These are phyloP conservation scores for Danaus chrysippus DNA, from an alignment of 2,888 invertebrate species.

Conservation along the genomic window DNA sequence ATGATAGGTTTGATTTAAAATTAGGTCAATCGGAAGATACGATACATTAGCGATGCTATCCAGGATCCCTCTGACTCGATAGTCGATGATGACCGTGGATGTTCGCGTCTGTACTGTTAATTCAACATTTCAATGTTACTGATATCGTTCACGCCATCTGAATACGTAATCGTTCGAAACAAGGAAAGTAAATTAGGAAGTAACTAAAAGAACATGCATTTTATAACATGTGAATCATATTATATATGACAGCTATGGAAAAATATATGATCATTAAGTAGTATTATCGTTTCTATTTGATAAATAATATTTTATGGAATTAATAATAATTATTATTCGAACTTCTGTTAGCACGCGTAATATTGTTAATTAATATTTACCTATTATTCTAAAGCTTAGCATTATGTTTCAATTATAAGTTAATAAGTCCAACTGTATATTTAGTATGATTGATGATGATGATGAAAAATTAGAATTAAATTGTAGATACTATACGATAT, in stretches of 20 bases:
- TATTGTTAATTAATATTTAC: too few relatives aligned
- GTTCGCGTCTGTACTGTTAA: slow-evolving; percentile 56
- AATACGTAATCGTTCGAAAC: slow-evolving; percentile 35
- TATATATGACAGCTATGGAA: neutral
- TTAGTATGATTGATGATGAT: too few relatives aligned
- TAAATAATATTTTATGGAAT: too few relatives aligned
- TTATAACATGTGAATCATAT: neutral
- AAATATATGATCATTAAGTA: too few relatives aligned
- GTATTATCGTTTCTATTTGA: too few relatives aligned
- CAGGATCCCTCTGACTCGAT: slow-evolving; percentile 36
- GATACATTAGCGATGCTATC: slow-evolving; percentile 32
- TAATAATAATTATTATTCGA: too few relatives aligned
- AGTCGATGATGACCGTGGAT: slow-evolving; percentile 49
- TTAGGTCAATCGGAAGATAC: slow-evolving; percentile 15
- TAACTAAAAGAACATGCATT: neutral
- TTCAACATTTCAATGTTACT: slow-evolving; percentile 51
- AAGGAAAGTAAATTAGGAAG: slow-evolving; percentile 28
- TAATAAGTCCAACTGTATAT: too few relatives aligned
- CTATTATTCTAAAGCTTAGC: too few relatives aligned
- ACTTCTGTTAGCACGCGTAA: too few relatives aligned
- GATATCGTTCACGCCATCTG: slow-evolving; percentile 36
- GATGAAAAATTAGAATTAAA: too few relatives aligned
- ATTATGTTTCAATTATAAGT: too few relatives aligned
- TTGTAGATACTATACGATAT: too few relatives aligned
- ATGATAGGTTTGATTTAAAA: neutral